These are phyloP conservation scores for Chrysochloris asiatica DNA, from an alignment of 2,113 vertebrate genomes.

Conservation along the genomic window DNA sequence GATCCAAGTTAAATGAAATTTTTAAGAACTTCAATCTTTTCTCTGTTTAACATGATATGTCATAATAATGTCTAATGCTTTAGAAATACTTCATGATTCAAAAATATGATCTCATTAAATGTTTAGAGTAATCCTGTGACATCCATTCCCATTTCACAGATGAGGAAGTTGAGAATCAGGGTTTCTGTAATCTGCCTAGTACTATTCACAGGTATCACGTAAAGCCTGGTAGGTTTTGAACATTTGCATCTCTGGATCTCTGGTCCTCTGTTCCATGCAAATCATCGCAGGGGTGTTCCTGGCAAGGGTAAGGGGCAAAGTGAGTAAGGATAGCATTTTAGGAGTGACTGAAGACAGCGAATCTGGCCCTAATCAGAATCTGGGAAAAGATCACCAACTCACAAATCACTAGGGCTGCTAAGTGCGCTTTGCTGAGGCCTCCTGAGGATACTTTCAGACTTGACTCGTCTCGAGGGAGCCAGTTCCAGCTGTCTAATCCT, in stretches of 20 bases:
- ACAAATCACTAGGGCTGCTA: conserved; percentile 24
- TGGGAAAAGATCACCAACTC: conserved; percentile 5
- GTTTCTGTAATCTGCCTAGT: neutral
- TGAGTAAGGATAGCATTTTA: neutral
- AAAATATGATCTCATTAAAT: neutral
- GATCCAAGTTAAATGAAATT: no score
- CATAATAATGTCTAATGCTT: neutral
- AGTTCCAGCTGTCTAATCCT: conserved; percentile 43
- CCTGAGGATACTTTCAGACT: neutral
- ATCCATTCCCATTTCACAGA: conserved; percentile 28
- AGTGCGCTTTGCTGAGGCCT: neutral
- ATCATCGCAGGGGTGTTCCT: neutral
- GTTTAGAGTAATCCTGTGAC: neutral
- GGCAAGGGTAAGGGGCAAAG: conserved; percentile 1
- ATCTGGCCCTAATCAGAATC: conserved; percentile 7
- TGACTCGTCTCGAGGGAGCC: conserved; percentile 26
- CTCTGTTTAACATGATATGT: no score
- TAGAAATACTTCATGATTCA: conserved; percentile 16
- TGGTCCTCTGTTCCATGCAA: neutral
- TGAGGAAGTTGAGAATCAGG: neutral
- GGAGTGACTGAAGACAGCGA: neutral
- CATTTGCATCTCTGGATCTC: neutral
- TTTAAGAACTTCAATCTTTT: no score
- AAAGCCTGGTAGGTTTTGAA: neutral
- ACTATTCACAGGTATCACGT: neutral